A percentile compares a stretch with the other conserved stretches of the same genome.
Conservation (phyloP, 1,140 invertebrate species). For the Propsilocerus akamusi region DNA sequence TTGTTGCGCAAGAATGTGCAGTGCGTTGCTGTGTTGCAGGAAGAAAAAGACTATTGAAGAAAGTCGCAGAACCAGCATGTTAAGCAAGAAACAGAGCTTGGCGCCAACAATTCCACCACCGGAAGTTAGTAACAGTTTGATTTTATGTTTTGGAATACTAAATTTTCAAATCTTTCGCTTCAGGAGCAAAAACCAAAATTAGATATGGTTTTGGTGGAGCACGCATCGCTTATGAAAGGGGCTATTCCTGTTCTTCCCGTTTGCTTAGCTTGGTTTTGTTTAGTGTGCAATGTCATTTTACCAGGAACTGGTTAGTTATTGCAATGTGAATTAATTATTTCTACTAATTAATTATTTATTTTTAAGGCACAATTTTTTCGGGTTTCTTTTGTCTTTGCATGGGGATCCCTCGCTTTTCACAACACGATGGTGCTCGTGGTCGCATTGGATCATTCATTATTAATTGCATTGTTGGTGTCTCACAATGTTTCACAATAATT, state of each 20-base stretch:
- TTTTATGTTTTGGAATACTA: constrained; percentile 1
- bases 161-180: constrained; percentile 6
- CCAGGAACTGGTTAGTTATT: constrained; percentile 59
- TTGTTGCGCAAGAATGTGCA: constrained; percentile 10
- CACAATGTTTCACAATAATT: constrained; percentile 81
- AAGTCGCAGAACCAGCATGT: constrained; percentile 35
- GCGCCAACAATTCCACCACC: constrained; percentile 32
- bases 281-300: constrained; percentile 65
- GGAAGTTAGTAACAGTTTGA: constrained; percentile 26
- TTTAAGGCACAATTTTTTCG: constrained; percentile 66
- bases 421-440: constrained; percentile 44
- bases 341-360: not conserved
- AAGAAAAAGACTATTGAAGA: constrained; percentile 24
- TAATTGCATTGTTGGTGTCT: constrained; percentile 64
- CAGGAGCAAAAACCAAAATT: constrained; percentile 65
- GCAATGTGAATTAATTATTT: not conserved
- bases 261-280: constrained; percentile 64
- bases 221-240: constrained; percentile 64
- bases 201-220: constrained; percentile 54
- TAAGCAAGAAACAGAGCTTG: constrained; percentile 36
- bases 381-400: constrained; percentile 74
- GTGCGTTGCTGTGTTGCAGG: constrained; percentile 8
- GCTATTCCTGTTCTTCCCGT: constrained; percentile 78
- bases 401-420: constrained; percentile 68
- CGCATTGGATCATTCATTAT: constrained; percentile 59